phyloP scores from a whole-genome alignment of 2,113 vertebrate genomes.

The Ramphastos sulfuratus region DNA sequence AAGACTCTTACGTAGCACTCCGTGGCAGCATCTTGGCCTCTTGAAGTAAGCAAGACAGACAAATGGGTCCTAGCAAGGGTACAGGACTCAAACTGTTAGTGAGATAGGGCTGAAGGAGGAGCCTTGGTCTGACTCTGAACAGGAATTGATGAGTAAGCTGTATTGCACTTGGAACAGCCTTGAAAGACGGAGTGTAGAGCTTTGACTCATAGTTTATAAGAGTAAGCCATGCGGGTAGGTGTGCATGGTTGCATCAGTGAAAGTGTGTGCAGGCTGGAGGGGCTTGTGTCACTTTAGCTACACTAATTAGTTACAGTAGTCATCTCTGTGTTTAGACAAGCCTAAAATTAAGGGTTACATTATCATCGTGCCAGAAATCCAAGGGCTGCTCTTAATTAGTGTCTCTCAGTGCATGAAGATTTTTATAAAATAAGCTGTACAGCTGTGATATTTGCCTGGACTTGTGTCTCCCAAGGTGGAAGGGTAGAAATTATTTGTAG shows the following conservation, averaged over 20 bases:
- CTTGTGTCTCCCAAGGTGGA: neutral
- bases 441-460: slow-evolving; percentile 40
- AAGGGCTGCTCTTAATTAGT: slow-evolving; percentile 34
- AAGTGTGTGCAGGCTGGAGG: neutral
- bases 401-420: neutral
- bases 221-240: neutral
- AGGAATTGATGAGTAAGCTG: neutral
- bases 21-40: neutral
- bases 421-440: slow-evolving; percentile 14
- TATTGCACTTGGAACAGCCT: neutral
- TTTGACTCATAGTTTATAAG: slow-evolving; percentile 11
- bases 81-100: neutral
- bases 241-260: neutral
- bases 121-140: neutral
- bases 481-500: slow-evolving; percentile 36
- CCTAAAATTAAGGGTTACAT: slow-evolving; percentile 25
- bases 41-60: neutral
- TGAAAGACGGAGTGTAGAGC: neutral
- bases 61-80: neutral
- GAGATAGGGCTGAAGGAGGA: neutral
- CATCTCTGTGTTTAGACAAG: slow-evolving; percentile 38
- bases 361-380: slow-evolving; percentile 21
- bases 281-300: neutral
- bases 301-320: slow-evolving; percentile 13
- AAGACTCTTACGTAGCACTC: neutral